Conservation (phyloP, 2,888 invertebrate species). For the Sesia apiformis region DNA sequence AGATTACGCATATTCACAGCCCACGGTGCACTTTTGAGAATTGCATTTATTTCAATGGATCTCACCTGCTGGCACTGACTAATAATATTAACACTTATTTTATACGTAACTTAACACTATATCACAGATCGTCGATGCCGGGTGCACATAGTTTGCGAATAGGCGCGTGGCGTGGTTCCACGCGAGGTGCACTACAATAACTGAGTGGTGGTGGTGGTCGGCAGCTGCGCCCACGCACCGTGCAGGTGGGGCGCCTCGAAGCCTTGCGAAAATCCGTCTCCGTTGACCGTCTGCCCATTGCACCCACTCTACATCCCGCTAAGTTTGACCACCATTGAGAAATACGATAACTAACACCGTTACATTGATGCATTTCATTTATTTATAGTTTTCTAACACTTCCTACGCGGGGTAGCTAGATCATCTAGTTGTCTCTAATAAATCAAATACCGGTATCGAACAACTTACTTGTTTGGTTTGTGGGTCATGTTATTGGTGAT, state of each 20-base stretch:
- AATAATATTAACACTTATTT: slow-evolving; percentile 29
- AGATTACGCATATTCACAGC: slow-evolving; percentile 17
- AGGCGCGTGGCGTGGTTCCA: slow-evolving; percentile 30
- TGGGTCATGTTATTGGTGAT: too few species aligned
- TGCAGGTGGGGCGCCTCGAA: slow-evolving; percentile 31
- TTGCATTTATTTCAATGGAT: too few species aligned
- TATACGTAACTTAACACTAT: slow-evolving; percentile 60
- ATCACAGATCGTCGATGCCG: slow-evolving; percentile 62
- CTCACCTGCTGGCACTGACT: slow-evolving; percentile 15
- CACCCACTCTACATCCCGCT: neutral
- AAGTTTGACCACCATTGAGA: too few species aligned
- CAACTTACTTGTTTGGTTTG: too few species aligned
- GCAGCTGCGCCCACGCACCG: slow-evolving; percentile 45
- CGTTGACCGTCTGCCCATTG: slow-evolving; percentile 14
- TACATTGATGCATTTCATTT: too few species aligned
- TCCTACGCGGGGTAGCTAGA: too few species aligned
- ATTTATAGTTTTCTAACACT: too few species aligned
- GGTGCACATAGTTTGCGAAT: slow-evolving; percentile 42
- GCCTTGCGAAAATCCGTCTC: slow-evolving; percentile 63
- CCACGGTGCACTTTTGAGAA: too few species aligned
- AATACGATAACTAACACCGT: too few species aligned
- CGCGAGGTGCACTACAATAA: slow-evolving; percentile 38
- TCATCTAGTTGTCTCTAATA: too few species aligned
- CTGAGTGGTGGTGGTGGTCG: slow-evolving; percentile 32
- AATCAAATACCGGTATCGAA: too few species aligned